These are phyloP conservation scores for Xestoiulus laeticollis DNA, from an alignment of 2,888 invertebrate genomes.

Conservation along the genomic window DNA sequence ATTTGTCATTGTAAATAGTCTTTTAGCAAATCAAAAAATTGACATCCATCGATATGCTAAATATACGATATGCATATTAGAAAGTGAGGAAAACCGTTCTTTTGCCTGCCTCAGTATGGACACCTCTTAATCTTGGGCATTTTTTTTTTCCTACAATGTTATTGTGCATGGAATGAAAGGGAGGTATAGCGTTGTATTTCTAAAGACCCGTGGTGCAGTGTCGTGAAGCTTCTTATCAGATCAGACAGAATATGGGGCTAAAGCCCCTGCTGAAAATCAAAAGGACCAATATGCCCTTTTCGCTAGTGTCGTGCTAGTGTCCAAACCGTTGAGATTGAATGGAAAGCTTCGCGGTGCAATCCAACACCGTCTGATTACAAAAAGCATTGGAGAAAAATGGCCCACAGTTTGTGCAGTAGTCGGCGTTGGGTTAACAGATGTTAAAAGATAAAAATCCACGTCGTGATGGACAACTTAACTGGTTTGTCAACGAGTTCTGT, in stretches of 20 bases:
- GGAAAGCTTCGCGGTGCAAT: constrained; percentile 11
- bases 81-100: not conserved
- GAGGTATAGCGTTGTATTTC: not conserved
- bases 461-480: constrained; percentile 44
- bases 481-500: constrained; percentile 43
- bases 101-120: not conserved
- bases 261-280: constrained; percentile 29
- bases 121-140: not conserved
- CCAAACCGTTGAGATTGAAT: constrained; percentile 17
- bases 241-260: constrained; percentile 17
- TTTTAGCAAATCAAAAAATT: no score
- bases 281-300: constrained; percentile 46
- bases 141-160: not conserved
- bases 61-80: not conserved
- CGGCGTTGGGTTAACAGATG: constrained; percentile 41
- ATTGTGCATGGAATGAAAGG: not conserved
- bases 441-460: constrained; percentile 40
- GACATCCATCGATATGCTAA: no score
- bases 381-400: not conserved
- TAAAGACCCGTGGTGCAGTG: constrained; percentile 24
- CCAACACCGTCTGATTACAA: constrained; percentile 39
- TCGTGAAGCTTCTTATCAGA: constrained; percentile 43
- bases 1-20: no score
- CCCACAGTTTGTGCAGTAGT: constrained; percentile 8
- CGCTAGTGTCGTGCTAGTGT: constrained; percentile 12